phyloP scores from a whole-genome alignment of 1,140 invertebrate genomes.

The Stegodyphus mimosarum region DNA sequence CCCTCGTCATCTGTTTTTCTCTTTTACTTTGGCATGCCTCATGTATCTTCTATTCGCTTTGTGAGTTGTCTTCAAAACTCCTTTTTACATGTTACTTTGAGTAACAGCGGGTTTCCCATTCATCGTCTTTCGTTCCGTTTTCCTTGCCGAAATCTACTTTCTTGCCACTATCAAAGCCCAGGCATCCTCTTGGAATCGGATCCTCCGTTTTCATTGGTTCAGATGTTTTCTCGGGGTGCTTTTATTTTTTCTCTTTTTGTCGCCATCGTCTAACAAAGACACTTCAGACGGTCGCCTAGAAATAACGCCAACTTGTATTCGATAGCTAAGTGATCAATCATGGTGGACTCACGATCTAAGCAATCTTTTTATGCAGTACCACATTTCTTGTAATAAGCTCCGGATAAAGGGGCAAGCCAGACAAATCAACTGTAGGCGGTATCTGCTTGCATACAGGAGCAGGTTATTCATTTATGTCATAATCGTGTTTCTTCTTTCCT shows the following conservation, averaged over 20 bases:
- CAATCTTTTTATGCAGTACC: slow-evolving; percentile 43
- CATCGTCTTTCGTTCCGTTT: neutral
- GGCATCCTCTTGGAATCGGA: slow-evolving; percentile 1
- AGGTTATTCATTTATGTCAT: too few species aligned
- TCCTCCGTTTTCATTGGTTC: slow-evolving; percentile 21
- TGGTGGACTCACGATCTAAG: neutral
- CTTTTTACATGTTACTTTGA: too few species aligned
- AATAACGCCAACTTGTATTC: slow-evolving; percentile 47
- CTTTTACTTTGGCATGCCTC: too few species aligned
- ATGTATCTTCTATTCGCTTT: too few species aligned
- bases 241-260: slow-evolving; percentile 28
- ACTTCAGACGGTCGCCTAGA: slow-evolving; percentile 30
- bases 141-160: slow-evolving; percentile 2
- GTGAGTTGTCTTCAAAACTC: too few species aligned
- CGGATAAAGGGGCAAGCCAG: neutral
- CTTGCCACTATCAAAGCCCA: slow-evolving; percentile 4
- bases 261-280: slow-evolving; percentile 12
- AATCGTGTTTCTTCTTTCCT: too few species aligned
- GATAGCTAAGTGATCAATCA: slow-evolving; percentile 50
- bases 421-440: neutral
- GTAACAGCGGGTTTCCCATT: too few species aligned
- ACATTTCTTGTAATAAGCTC: slow-evolving; percentile 37
- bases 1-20: too few species aligned
- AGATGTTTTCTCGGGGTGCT: slow-evolving; percentile 27
- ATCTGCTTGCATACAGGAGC: too few species aligned